Evolutionary conservation across 1,140 invertebrate genomes (phyloP).

Genomic region (Eubasilissa regina): DNA sequence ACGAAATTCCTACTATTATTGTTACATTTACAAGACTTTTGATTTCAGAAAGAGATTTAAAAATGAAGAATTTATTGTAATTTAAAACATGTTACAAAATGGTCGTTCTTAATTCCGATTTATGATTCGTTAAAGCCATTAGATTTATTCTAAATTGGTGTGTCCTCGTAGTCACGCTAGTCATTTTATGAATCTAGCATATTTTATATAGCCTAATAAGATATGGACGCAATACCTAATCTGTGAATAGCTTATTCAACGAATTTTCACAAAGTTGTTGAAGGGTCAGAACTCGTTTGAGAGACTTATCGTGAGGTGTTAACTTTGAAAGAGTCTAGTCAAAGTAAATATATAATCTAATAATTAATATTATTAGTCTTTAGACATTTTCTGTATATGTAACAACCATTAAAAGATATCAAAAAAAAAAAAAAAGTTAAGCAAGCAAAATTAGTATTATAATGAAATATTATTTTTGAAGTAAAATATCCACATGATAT

Average conservation of each 20-base stretch:
- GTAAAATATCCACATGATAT: neutral
- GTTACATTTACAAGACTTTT: neutral
- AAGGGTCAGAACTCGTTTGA: slow-evolving; percentile 10
- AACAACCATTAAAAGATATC: too few relatives aligned
- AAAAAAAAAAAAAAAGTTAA: neutral
- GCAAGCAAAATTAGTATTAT: neutral
- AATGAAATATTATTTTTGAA: neutral
- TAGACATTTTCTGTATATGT: too few relatives aligned
- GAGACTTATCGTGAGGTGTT: too few relatives aligned
- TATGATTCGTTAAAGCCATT: slow-evolving; percentile 40
- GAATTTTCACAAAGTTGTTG: slow-evolving; percentile 3
- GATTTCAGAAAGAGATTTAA: slow-evolving; percentile 7
- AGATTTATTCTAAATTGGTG: slow-evolving; percentile 37
- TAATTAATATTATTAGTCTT: too few relatives aligned
- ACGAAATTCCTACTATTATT: neutral
- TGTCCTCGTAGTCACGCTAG: slow-evolving; percentile 10
- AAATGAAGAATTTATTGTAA: slow-evolving; percentile 3
- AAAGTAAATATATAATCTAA: too few relatives aligned
- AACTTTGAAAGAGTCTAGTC: too few relatives aligned
- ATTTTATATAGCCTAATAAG: slow-evolving; percentile 23
- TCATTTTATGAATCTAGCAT: slow-evolving; percentile 5
- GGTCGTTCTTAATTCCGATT: slow-evolving; percentile 37
- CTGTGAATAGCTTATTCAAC: slow-evolving; percentile 22
- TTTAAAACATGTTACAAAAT: slow-evolving; percentile 28
- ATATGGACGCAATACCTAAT: slow-evolving; percentile 33